Percentiles rank a stretch among this genome's conserved stretches.
phyloP scores from a whole-genome alignment of 2,888 invertebrate species.

The Syrphus vitripennis region DNA sequence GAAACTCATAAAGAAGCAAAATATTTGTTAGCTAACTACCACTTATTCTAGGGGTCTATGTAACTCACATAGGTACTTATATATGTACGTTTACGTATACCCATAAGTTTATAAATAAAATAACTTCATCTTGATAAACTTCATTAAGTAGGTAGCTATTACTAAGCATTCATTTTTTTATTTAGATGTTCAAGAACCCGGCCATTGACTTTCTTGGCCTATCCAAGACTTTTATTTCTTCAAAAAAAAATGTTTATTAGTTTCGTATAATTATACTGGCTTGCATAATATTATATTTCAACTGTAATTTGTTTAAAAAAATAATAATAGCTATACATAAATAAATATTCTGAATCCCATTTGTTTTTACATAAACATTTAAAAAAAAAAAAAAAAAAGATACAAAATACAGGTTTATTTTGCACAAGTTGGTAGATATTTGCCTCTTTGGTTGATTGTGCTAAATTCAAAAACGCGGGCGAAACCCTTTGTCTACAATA shows the following conservation, averaged over 20 bases:
- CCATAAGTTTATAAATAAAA: neutral
- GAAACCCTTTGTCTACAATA: constrained; percentile 38
- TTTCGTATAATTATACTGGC: neutral
- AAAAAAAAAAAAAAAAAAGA: neutral
- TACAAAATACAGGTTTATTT: constrained; percentile 15
- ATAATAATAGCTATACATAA: too few relatives aligned
- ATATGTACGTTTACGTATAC: too few relatives aligned
- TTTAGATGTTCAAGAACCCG: neutral
- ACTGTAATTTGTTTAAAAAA: constrained; percentile 1
- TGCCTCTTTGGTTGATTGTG: neutral
- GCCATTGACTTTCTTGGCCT: neutral
- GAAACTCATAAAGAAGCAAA: too few relatives aligned
- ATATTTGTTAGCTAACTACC: too few relatives aligned
- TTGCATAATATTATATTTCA: constrained; percentile 13
- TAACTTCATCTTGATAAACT: neutral
- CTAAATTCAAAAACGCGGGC: constrained; percentile 22
- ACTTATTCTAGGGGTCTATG: too few relatives aligned
- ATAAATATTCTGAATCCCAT: neutral
- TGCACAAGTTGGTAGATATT: neutral
- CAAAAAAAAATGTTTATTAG: neutral
- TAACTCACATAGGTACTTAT: neutral
- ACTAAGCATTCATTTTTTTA: neutral
- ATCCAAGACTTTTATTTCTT: neutral
- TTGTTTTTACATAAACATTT: neutral
- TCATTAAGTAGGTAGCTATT: neutral